phyloP scores from a whole-genome alignment of 2,888 invertebrate species.

The Criorhina ranunculi region DNA sequence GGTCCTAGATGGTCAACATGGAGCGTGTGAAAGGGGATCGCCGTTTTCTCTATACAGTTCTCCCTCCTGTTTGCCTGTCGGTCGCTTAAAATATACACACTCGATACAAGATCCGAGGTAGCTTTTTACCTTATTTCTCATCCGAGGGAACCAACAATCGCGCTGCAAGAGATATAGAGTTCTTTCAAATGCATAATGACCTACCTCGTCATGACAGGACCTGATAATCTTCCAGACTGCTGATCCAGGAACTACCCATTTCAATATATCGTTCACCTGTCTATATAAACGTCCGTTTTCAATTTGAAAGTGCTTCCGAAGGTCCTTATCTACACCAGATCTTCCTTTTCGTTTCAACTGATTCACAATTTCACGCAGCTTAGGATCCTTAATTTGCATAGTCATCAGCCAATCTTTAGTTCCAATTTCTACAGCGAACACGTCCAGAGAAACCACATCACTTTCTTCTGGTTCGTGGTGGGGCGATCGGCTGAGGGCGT shows the following conservation, averaged over 20 bases:
- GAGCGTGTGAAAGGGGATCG: neutral
- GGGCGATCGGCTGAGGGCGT: neutral
- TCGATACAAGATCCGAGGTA: constrained; percentile 78
- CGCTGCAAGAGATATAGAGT: constrained; percentile 11
- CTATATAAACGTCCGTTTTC: neutral
- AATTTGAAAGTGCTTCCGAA: neutral
- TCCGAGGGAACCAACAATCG: constrained; percentile 64
- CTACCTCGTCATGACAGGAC: neutral
- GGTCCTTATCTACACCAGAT: neutral
- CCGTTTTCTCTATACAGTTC: constrained; percentile 1
- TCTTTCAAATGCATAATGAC: constrained; percentile 18
- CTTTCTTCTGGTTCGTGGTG: neutral
- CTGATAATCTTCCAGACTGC: neutral
- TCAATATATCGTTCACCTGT: neutral
- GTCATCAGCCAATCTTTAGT: constrained; percentile 6
- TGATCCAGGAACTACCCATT: neutral
- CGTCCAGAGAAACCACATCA: neutral
- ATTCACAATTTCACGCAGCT: no score
- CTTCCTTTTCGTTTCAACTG: no score
- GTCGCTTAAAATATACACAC: constrained; percentile 48
- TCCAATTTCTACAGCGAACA: neutral
- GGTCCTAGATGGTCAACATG: constrained; percentile 10
- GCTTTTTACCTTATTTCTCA: constrained; percentile 80
- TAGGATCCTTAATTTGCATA: neutral
- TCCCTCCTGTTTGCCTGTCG: neutral